phyloP scores from a whole-genome alignment of 30 jellyfish, hydroid and myxozoan species.

The Cassiopea xamachana region DNA sequence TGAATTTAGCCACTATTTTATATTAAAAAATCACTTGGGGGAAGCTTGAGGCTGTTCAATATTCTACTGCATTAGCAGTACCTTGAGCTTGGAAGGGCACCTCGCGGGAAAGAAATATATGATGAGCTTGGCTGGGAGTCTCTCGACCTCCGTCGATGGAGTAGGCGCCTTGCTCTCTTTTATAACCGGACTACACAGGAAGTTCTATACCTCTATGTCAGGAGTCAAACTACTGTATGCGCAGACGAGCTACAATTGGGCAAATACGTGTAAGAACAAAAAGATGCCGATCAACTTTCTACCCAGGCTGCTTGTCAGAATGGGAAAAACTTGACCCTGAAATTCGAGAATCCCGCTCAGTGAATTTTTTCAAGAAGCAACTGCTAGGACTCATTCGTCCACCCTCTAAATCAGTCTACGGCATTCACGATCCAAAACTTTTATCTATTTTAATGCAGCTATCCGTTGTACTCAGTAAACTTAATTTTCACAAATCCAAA shows the following conservation, averaged over 20 bases:
- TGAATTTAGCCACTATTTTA: neutral
- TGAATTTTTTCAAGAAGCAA: neutral
- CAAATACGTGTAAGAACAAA: constrained; percentile 26
- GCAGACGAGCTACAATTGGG: constrained; percentile 33
- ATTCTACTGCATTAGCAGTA: neutral
- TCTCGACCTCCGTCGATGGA: constrained; percentile 47
- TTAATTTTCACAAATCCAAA: neutral
- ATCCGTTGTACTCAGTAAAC: neutral
- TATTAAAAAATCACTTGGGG: constrained; percentile 3
- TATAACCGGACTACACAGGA: constrained; percentile 29
- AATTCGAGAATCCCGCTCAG: neutral
- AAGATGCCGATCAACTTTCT: neutral
- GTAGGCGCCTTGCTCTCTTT: constrained; percentile 35
- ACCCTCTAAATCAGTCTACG: too few relatives aligned
- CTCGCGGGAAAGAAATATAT: constrained; percentile 8
- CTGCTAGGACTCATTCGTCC: neutral
- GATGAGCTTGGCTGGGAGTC: constrained; percentile 62
- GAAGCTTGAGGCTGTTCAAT: constrained; percentile 12
- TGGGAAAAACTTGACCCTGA: too few relatives aligned
- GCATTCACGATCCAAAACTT: too few relatives aligned
- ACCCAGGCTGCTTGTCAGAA: too few relatives aligned
- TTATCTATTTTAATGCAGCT: too few relatives aligned
- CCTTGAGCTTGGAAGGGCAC: constrained; percentile 55
- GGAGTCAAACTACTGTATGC: constrained; percentile 22
- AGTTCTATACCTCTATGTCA: constrained; percentile 23